Conservation (phyloP, 2,888 invertebrate species). For the Habrosyne pyritoides region DNA sequence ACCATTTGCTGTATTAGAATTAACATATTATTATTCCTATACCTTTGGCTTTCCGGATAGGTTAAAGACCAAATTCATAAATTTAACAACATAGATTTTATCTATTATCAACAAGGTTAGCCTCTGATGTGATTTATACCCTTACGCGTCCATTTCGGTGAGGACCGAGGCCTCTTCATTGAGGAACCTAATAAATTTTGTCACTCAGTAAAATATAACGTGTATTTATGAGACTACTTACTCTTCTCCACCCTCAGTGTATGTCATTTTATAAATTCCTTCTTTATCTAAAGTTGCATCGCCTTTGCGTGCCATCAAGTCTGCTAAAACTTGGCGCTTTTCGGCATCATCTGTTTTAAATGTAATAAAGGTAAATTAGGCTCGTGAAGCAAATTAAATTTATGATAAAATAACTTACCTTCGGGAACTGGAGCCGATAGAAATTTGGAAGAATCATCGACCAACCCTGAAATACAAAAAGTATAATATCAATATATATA, state of each 20-base stretch:
- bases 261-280: constrained; percentile 57
- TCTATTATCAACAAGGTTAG: too few relatives aligned
- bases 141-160: too few relatives aligned
- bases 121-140: too few relatives aligned
- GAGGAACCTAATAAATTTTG: too few relatives aligned
- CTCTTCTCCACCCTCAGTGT: constrained; percentile 56
- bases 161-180: too few relatives aligned
- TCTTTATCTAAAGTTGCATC: constrained; percentile 44
- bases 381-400: not conserved
- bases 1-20: too few relatives aligned
- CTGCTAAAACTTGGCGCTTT: constrained; percentile 54
- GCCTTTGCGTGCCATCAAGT: constrained; percentile 56
- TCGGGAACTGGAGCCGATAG: constrained; percentile 55
- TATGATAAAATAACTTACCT: constrained; percentile 42
- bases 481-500: not conserved
- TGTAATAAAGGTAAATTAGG: not conserved
- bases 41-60: too few relatives aligned
- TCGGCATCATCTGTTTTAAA: constrained; percentile 42
- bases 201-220: too few relatives aligned
- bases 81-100: too few relatives aligned
- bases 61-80: too few relatives aligned
- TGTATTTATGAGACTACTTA: constrained; percentile 33
- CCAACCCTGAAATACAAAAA: constrained; percentile 43
- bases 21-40: too few relatives aligned
- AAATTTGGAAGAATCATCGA: constrained; percentile 61